phyloP scores from a whole-genome alignment of 2,113 vertebrate genomes.

The Eidolon helvum region DNA sequence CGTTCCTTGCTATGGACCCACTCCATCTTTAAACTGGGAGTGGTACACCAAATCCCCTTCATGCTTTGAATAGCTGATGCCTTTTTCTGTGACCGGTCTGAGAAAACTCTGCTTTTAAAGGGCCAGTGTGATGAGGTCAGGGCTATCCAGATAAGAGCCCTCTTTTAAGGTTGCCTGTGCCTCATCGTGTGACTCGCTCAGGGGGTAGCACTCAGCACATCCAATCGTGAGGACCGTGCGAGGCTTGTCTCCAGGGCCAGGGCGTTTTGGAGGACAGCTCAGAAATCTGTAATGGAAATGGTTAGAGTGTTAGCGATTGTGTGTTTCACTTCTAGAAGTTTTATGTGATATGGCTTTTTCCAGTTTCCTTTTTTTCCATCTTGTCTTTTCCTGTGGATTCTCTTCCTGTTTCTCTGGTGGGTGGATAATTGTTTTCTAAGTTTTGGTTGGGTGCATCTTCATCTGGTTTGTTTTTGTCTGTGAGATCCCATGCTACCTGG shows the following conservation, averaged over 20 bases:
- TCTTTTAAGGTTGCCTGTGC: not conserved
- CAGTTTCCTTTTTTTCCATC: not conserved
- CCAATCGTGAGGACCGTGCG: too few relatives aligned
- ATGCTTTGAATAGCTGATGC: not conserved
- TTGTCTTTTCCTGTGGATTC: not conserved
- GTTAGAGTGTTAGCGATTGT: not conserved
- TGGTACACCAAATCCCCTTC: rapidly evolving
- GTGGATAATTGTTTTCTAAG: not conserved
- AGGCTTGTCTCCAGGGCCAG: not conserved
- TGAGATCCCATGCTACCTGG: not conserved
- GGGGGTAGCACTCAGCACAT: not conserved
- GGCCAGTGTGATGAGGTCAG: not conserved
- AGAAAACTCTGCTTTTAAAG: not conserved
- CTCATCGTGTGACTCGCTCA: rapidly evolving
- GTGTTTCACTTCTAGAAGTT: not conserved
- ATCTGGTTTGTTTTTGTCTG: not conserved
- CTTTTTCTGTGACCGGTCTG: not conserved
- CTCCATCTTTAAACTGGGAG: rapidly evolving
- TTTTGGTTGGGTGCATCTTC: not conserved
- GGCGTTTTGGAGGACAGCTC: not conserved
- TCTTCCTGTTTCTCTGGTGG: not conserved
- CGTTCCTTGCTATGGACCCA: not conserved
- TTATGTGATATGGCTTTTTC: not conserved
- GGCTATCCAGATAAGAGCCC: not conserved
- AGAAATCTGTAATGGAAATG: not conserved